Base-by-base conservation (phyloP, 2,113 vertebrate species). In the Herpailurus yagouaroundi region DNA sequence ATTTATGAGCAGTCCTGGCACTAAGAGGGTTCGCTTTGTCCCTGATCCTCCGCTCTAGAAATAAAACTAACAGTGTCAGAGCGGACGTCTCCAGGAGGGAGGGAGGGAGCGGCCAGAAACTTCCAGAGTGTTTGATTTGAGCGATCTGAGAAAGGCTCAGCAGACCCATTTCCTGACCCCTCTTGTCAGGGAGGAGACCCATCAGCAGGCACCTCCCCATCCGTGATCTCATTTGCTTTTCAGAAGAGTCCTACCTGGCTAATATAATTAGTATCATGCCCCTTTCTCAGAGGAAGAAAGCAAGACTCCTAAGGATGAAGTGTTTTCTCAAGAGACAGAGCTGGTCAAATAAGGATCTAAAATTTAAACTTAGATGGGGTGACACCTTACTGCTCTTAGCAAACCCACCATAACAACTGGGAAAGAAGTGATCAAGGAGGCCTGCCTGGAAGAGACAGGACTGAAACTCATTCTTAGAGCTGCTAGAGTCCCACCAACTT, bases 1-100 rank as follows among this genome's bases (percentile, higher is more conserved):
- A 98, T 98, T 98, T 98, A 98, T 97, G 97, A 97, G 97, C 92
- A 84, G 82, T 97, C 94, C 88, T 60, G 84, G 80, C 97, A 98
- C 83, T 29, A 45, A 96, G 97, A 98, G 84, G 82, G 74, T 55
- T 86, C 1, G 9, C 0, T 88, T 97, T 97, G 95, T 92, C 76
- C 97, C 97, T 89, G 93, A 92, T 66, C 76, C 60, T 96, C 68
- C 33, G 1, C 91, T 95, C 94, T 36, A 95, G 95, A 97, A 95
- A 94, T 82, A 96, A 97, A 97, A 96, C 38, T 41, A 79, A 64
- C 33, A n/a, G 50, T 48, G 87, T 57, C 96, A 71, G 55, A 66
- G 57, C 1, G 0, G 41, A 12, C 41, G 7, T 89, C 52, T 45
- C 55, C 0, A 1, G n/a, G 23, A 71, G 27, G 85, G n/a, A 68